Evolutionary conservation across 1,140 invertebrate genomes (phyloP), one percentile per base, ranked within the genome.

Genomic region (Plutomurus gul): DNA sequence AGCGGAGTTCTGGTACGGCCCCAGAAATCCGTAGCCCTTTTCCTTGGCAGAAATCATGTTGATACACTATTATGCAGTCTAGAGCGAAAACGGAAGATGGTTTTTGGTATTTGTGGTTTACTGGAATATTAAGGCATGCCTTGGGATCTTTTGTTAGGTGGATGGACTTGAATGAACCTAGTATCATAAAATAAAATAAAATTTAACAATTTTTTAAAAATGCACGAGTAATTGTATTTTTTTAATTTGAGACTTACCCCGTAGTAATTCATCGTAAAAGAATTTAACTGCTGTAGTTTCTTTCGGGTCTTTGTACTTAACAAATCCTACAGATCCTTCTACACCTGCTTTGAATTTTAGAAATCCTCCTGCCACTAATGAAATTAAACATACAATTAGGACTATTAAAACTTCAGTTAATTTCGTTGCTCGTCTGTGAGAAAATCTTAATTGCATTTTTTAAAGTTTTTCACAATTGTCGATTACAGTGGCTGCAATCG

Each of bases 11-110:
- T 70, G 37, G 20, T 13, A 77, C 75, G n/a, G 37, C 33, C 3
- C 75, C 75, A 8, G 75, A 60, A 65, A 77, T 43, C 40, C 65
- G 37, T 10, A 77, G 18, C 22, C 75, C 75, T 30, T 70, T 43
- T n/a, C 75, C 75, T 16, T 77, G 39, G 36, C 75, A 77, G 20
- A 70, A 65, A 70, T 65, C 75, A 33, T 51, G 39, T 70, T 77
- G 75, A 39, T 77, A 77, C 2, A 77, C 51, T 25, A 46, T 70
- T 39, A 77, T 77, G 22, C 75, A 77, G 36, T 77, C 51, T 11
- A 70, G 39, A 25, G 75, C 75, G 16, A 60, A 39, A 1, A 77
- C n/a, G 16, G 75, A 77, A 7, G 60, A 70, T 0, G 75, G 75
- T 40, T 40, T 37, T 25, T 77, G 25, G 56, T 77, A 70, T 27